Evolutionary conservation across 2,113 vertebrate genomes (phyloP), one percentile per base, ranked within the genome.

Genomic region (Halcyon senegalensis): DNA sequence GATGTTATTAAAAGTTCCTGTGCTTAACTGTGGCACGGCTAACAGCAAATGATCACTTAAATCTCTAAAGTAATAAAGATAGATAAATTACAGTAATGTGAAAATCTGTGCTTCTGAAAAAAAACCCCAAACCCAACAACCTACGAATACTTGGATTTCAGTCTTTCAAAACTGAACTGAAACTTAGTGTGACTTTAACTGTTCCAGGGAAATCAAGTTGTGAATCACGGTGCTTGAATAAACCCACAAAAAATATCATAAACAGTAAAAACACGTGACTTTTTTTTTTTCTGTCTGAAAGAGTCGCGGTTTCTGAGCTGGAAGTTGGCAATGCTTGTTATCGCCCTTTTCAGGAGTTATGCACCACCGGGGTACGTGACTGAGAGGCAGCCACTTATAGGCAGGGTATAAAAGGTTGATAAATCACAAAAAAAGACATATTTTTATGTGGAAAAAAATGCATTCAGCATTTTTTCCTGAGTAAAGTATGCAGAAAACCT

Each of bases 401-500:
- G 66, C 60, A 60, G 89, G 69, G 75, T 68, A 91, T 93, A 91
- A 96, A 94, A 95, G 87, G 92, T 95, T 95, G 96, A 96, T 95
- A 94, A 96, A 96, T 97, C 89, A 97, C 88, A 96, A 90, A 97
- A 93, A 89, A 97, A 94, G 87, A 74, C 87, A 28, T 78, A 50
- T 44, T 96, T 97, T 94, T 96, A 96, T 95, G 88, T 84, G 84
- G 53, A 76, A 84, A 90, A 92, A 97, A 97, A 96, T 95, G 82
- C 94, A 94, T 94, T 97, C 96, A 94, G 96, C 93, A 80, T 97
- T 97, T 97, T 97, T 96, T 91, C 93, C 92, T 30, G 92, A 97
- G 96, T 96, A 98, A 98, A 97, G 97, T 98, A 96, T 97, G 97
- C 97, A 98, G 97, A 98, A 98, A 98, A 96, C 94, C 95, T 97